These are phyloP conservation scores for Catharus fuscescens DNA, from an alignment of 2,113 vertebrate genomes.

Conservation along the genomic window DNA sequence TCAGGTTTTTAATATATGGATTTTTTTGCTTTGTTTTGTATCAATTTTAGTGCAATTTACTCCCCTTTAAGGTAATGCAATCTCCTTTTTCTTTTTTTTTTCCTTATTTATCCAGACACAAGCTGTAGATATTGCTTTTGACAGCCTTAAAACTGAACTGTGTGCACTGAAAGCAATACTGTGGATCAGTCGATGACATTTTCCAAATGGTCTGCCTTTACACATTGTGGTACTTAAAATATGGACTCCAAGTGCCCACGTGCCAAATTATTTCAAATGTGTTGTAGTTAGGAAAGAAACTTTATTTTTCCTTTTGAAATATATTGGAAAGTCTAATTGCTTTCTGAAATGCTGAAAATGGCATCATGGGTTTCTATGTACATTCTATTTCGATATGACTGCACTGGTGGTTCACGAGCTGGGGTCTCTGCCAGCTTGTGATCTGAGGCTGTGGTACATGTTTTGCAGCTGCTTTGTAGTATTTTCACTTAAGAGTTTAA, in stretches of 20 bases:
- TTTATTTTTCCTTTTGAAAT: neutral
- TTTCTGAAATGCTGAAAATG: slow-evolving; percentile 5
- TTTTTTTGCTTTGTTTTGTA: neutral
- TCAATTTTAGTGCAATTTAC: slow-evolving; percentile 10
- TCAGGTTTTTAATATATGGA: slow-evolving; percentile 12
- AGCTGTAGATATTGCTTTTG: slow-evolving; percentile 18
- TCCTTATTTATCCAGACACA: neutral
- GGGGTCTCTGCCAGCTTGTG: neutral
- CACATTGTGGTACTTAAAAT: neutral
- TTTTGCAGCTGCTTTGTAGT: neutral
- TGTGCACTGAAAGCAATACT: neutral
- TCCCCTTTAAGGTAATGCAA: neutral
- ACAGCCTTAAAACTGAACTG: slow-evolving; percentile 38
- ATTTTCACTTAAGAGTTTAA: neutral
- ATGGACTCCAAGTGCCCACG: neutral
- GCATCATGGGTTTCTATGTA: neutral
- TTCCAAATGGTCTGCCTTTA: slow-evolving; percentile 19
- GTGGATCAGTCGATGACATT: neutral
- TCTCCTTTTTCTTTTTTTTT: neutral
- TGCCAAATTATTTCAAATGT: neutral
- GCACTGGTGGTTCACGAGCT: neutral
- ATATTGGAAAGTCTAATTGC: neutral
- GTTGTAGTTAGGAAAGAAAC: neutral
- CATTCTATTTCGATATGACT: neutral
- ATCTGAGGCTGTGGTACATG: neutral